Base-by-base conservation (phyloP, 2,113 vertebrate genomes). In the Callipepla squamata region DNA sequence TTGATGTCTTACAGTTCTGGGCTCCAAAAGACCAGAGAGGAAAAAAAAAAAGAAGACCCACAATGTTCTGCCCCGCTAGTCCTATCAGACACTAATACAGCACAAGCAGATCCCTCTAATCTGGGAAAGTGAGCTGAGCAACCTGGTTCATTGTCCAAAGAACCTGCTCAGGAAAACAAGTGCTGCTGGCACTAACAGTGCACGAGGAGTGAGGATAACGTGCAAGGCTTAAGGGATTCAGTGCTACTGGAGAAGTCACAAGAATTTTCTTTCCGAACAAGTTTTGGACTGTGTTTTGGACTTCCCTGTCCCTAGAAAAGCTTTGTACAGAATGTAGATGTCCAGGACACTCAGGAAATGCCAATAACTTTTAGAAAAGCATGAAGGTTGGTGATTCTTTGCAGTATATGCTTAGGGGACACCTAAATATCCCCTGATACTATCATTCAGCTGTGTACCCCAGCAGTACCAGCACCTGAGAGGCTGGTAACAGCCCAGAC, bases 141-240 rank as follows among this genome's bases (percentile, higher is more conserved):
- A 45, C 42, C 38, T 68, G 59, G 47, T 40, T 53, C 44, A 66
- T 28, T 15, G 32, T 18, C 18, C n/a, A 0, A 0, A 89, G 20
- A 79, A 11, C 40, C 23, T 40, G 36, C 74, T 57, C 17, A 1
- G 13, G 20, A 77, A 57, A 84, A 50, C 1, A 4, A 87, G 28
- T 32, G 22, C 53, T 15, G 30, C 18, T 73, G 30, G 25, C 65
- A 42, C 77, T 66, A 21, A 73, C 65, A 55, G n/a, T 7, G 7
- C 3, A 0, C 13, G 30, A 19, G 34, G 47, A 51, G 34, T 11
- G 23, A 70, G 2, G 0, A 36, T 20, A 25, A 9, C 0, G 19
- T 6, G 12, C 0, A 0, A 47, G 30, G 30, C 17, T 78, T 44
- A 57, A 74, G 26, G 17, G 28, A 11, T 85, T 70, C 66, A n/a